phyloP scores from a whole-genome alignment of 2,113 vertebrate species.

The Todiramphus saurophagus region DNA sequence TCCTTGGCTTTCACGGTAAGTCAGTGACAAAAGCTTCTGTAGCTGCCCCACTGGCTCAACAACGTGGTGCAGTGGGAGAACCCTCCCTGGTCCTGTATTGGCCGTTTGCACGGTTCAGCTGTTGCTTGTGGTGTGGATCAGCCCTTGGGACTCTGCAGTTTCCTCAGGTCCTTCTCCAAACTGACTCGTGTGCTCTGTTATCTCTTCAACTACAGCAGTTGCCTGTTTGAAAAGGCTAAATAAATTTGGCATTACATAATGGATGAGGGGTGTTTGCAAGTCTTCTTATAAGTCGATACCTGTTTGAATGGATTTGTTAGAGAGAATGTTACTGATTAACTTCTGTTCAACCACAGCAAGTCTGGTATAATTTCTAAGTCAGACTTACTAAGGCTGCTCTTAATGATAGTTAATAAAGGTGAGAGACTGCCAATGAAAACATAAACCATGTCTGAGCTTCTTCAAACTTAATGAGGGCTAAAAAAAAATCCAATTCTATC shows the following conservation, averaged over 20 bases:
- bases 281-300: background rate
- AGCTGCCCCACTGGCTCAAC: accelerated
- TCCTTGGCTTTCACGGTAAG: accelerated
- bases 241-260: background rate
- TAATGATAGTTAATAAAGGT: background rate
- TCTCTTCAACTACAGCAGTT: background rate
- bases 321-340: background rate
- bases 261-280: background rate
- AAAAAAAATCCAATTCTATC: background rate
- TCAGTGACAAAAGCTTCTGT: accelerated
- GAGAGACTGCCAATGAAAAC: background rate
- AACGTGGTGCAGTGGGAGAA: accelerated
- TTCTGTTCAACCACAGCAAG: background rate
- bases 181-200: background rate
- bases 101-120: no score
- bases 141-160: no score
- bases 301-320: background rate
- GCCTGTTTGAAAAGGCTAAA: background rate
- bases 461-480: background rate
- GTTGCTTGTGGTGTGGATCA: background rate
- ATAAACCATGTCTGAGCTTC: background rate
- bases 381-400: background rate
- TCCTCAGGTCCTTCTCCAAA: accelerated
- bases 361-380: background rate
- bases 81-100: accelerated